Evolutionary conservation across 2,888 invertebrate species (phyloP), one percentile per base, ranked within the genome.

Genomic region (Lasiommata megera): DNA sequence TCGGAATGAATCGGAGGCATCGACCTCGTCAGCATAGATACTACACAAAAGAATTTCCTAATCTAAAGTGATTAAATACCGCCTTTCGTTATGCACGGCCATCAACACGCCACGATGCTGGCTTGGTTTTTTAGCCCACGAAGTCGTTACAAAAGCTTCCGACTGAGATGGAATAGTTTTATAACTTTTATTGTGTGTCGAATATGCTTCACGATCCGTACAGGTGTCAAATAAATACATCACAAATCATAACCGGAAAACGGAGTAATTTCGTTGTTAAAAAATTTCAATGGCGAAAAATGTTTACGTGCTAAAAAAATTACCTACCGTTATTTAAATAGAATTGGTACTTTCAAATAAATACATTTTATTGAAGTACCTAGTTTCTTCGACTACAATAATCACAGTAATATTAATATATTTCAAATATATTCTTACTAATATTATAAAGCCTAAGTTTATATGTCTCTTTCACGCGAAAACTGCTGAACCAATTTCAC

Each of bases 41-140:
- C 54, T 59, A 54, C 29, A 59, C 60, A 60, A 62, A 57, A 60
- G 57, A 60, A 60, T 57, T 60, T 57, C 56, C 51, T 57, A 62
- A 55, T 55, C 52, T 53, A 17, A 52, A 58, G 29, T 55, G 54
- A 61, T 61, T 58, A 58, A 61, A 52, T 58, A 61, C 37, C 41
- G 55, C 58, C 61, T 55, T 61, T 58, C 60, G 58, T 58, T 54
- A 55, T 55, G 55, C 52, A 52, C 48, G 54, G 48, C 37, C 47
- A 58, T 47, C 58, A 43, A 18, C 40, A 36, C 44, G 53, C 53
- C 36, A 23, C 34, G 53, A 36, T 40, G 40, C 29, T 31, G 16
- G 16, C 29, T 41, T 34, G 36, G 40, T 52, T 52, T 52, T 52
- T 40, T 40, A 18, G 17, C n/a, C 23, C 37, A 29, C 37, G 38